A percentile compares a stretch with the other conserved stretches of the same genome.
These are phyloP conservation scores for Drosophila dives DNA, from an alignment of 2,888 invertebrate genomes.

Conservation along the genomic window DNA sequence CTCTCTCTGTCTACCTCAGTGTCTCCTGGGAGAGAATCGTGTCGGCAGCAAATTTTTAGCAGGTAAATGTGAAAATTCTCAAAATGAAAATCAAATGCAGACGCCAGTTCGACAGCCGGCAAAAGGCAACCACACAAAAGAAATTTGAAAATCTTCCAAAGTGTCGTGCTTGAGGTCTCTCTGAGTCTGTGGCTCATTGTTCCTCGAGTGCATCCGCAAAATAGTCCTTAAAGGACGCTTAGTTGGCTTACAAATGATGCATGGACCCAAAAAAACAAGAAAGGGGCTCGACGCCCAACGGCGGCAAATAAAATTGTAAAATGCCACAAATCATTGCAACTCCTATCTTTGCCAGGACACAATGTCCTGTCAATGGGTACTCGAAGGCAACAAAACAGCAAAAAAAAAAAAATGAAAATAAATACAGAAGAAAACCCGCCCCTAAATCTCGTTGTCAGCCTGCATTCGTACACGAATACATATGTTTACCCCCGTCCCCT, in stretches of 20 bases:
- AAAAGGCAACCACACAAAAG: slow-evolving; percentile 64
- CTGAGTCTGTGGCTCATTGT: slow-evolving; percentile 54
- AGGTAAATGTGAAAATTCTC: slow-evolving; percentile 76
- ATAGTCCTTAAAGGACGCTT: slow-evolving; percentile 80
- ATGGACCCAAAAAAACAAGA: slow-evolving; percentile 32
- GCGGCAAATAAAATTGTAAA: slow-evolving; percentile 74
- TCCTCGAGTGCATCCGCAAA: slow-evolving; percentile 77
- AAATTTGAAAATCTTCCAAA: slow-evolving; percentile 35
- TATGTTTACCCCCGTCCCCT: not conserved
- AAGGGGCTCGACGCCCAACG: slow-evolving; percentile 45
- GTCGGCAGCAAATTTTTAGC: slow-evolving; percentile 66
- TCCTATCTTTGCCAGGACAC: slow-evolving; percentile 31
- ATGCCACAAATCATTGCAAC: slow-evolving; percentile 79
- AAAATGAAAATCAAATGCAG: slow-evolving; percentile 67
- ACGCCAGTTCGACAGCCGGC: slow-evolving; percentile 42
- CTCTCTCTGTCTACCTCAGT: not conserved
- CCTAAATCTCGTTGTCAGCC: slow-evolving; percentile 57
- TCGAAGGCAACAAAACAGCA: slow-evolving; percentile 19
- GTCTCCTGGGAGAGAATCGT: slow-evolving; percentile 48
- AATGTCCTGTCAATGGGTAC: slow-evolving; percentile 54
- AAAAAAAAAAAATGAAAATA: slow-evolving; percentile 12
- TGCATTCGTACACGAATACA: slow-evolving; percentile 7
- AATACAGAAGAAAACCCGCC: slow-evolving; percentile 59
- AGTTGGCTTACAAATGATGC: slow-evolving; percentile 81
- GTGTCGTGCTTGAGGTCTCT: slow-evolving; percentile 55